Evolutionary conservation across 2,113 vertebrate species (phyloP), one percentile per base, ranked within the genome.

Genomic region (Lampris megalopsis): DNA sequence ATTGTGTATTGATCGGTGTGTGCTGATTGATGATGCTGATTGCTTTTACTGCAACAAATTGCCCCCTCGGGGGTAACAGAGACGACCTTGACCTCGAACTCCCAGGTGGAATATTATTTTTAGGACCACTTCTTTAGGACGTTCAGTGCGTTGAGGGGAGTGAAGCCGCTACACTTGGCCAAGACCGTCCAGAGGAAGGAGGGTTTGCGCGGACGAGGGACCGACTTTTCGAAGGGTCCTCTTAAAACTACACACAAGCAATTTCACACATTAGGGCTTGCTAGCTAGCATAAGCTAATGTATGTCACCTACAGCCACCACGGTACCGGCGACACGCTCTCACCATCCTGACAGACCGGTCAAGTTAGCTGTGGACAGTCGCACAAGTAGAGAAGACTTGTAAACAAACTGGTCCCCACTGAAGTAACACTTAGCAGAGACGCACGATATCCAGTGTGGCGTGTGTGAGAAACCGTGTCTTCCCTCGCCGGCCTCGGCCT

Each of bases 261-360:
- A 90, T 92, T 92, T 92, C 92, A 91, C 93, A 91, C 89, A 90
- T 82, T 83, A 86, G 84, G 79, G 91, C 83, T 81, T 66, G 84
- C 88, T 90, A 52, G 82, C 65, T 85, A 48, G 80, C 88, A 87
- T 71, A 67, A 91, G 91, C 85, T 90, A 92, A 90, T 91, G 88
- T 84, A 85, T 78, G 88, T 90, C 60, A 59, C 72, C 77, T 73
- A 67, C 53, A 68, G 85, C 77, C 84, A 9, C 79, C 83, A 80
- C 71, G 63, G 83, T 75, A 84, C 86, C 75, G 84, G 80, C 58
- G 87, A 90, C 86, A 77, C 80, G 62, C 86, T 92, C 90, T 92
- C 92, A 92, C 90, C 87, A 73, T 79, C 87, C 82, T 90, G 90
- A 93, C 87, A 91, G 85, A 68, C 68, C 78, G 43, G 76, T 84